These are phyloP conservation scores for Elachura formosa DNA, from an alignment of 2,113 vertebrate species.

Conservation along the genomic window DNA sequence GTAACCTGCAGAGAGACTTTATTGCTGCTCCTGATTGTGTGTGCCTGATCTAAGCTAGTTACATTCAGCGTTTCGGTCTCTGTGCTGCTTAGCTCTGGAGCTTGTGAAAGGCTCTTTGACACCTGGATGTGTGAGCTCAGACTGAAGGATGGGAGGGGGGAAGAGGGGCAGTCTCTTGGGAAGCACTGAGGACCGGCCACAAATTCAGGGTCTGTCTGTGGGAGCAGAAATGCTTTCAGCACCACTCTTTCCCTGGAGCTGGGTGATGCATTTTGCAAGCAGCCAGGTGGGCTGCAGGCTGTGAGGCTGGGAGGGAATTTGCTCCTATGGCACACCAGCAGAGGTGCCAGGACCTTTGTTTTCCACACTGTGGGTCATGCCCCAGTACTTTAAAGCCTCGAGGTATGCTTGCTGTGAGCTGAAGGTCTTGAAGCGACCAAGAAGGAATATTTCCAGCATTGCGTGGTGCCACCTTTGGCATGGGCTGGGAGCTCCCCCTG, in stretches of 20 bases:
- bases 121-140: not conserved
- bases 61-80: not conserved
- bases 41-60: not conserved
- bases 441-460: not conserved
- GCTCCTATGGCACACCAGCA: fast-evolving
- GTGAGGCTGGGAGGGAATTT: not conserved
- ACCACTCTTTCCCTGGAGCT: not conserved
- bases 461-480: not conserved
- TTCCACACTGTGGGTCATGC: not conserved
- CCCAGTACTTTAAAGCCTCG: not conserved
- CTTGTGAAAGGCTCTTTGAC: not conserved
- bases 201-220: not conserved
- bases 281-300: not conserved
- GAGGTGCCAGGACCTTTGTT: not conserved
- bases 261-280: not conserved
- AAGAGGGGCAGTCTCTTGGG: not conserved
- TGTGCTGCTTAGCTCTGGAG: not conserved
- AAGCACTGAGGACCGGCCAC: fast-evolving
- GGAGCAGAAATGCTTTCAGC: not conserved
- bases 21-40: not conserved
- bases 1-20: not conserved
- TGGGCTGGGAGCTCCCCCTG: not conserved
- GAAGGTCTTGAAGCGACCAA: not conserved
- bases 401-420: not conserved
- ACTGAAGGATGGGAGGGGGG: not conserved